Base-by-base conservation (phyloP, 2,797 vertebrate genomes). In the Clarias platycephalus region DNA sequence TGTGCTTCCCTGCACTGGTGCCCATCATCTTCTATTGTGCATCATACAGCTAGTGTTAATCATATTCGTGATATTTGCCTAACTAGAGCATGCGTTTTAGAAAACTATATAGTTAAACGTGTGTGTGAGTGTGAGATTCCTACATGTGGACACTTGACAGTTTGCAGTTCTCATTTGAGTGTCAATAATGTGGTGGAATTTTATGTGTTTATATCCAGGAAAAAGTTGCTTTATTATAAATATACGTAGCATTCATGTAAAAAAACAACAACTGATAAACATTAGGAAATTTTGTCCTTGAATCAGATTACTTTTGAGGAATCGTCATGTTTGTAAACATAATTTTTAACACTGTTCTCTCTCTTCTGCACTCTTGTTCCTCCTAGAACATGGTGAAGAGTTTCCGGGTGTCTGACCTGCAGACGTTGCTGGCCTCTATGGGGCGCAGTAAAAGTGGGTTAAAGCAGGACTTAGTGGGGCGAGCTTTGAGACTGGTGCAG, bases 341-440 rank as follows among this genome's bases (percentile, higher is more conserved):
- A 0, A 3, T 28, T 31, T 26, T 31, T 74, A 75, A 24, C 20
- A 6, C 28, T 40, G 44, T 22, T 7, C 6, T 71, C 28, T 75
- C 4, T 81, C 12, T 28, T 49, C 34, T 82, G 7, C 83, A 74
- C 81, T 0, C 66, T n/a, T 37, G 70, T 87, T 86, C 76, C 64
- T 20, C 85, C 0, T 82, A 99, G 98, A 98, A 99, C 95, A 99
- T 99, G 98, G 98, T 99, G 92, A 99, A 99, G 96, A 98, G 97
- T 95, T 99, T 99, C 93, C 95, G 98, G 92, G 98, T 99, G 90
- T 98, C 98, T 88, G 98, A 99, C 94, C 97, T 99, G 91, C 98
- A 99, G 94, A 98, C 98, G 86, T 95, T 99, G 92, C 94, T 99
- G 92, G 97, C 98, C 91, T 99, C 97, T 15, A 98, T 99, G 91